phyloP scores from a whole-genome alignment of 2,113 vertebrate species.

The Hippocampus mohnikei region DNA sequence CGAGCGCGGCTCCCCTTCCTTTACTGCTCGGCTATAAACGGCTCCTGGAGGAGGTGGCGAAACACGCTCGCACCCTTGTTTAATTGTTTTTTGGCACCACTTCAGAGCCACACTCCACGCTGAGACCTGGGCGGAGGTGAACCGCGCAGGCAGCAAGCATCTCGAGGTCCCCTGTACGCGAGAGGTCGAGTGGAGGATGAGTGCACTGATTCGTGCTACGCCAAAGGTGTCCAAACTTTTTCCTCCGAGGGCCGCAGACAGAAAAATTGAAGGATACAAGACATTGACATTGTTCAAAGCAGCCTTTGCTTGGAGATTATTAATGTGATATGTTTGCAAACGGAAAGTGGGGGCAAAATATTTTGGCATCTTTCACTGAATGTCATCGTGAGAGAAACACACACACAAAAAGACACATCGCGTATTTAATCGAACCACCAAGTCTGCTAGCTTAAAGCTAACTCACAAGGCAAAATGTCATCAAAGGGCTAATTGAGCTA shows the following conservation, averaged over 20 bases:
- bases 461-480: not conserved
- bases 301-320: not conserved
- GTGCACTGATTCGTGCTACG: constrained; percentile 16
- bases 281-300: not conserved
- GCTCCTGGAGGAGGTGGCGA: constrained; percentile 48
- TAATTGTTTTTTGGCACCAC: constrained; percentile 57
- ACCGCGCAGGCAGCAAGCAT: constrained; percentile 32
- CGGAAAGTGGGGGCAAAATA: not conserved
- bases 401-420: too few relatives aligned
- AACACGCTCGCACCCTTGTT: constrained; percentile 51
- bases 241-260: not conserved
- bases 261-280: not conserved
- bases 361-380: not conserved
- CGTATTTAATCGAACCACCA: not conserved
- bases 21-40: constrained; percentile 54
- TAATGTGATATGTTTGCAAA: not conserved
- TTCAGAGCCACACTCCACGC: constrained; percentile 40
- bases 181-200: not conserved
- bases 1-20: constrained; percentile 46
- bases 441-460: not conserved
- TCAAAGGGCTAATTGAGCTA: not conserved
- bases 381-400: too few relatives aligned
- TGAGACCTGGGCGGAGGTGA: constrained; percentile 40
- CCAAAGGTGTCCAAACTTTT: not conserved
- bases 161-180: constrained; percentile 1